Conservation (phyloP, 2,113 vertebrate genomes). For the Accipiter cooperii region DNA sequence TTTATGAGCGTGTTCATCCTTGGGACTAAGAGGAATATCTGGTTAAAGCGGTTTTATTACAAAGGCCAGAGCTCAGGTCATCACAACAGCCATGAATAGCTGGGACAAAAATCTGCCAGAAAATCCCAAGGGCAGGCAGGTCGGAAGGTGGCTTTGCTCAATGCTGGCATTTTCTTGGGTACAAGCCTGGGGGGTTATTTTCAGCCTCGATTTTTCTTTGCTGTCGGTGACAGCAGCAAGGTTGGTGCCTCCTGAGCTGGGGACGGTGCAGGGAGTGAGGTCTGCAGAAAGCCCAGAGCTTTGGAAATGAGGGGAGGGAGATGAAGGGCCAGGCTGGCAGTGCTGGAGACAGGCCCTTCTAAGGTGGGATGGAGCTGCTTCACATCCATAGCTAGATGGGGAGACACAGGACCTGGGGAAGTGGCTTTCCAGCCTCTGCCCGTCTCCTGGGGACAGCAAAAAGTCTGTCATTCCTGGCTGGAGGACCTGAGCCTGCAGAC, state of each 20-base stretch:
- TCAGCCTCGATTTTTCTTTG: neutral
- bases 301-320: neutral
- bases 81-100: neutral
- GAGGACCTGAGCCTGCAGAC: neutral
- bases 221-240: accelerated
- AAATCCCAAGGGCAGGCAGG: neutral
- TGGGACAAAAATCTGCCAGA: neutral
- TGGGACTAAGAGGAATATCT: neutral
- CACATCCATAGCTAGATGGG: too few species aligned
- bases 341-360: neutral
- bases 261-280: neutral
- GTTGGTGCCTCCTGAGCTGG: neutral
- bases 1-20: accelerated
- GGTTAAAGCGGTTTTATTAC: neutral
- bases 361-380: neutral
- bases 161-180: conserved; percentile 31
- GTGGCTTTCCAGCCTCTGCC: neutral
- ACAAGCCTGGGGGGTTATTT: conserved; percentile 30
- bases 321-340: neutral
- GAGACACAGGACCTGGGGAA: neutral
- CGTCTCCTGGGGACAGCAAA: neutral
- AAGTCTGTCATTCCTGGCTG: neutral
- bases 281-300: accelerated
- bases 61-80: neutral
- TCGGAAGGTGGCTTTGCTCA: conserved; percentile 43